Conservation (phyloP, 2,888 invertebrate species). For the Taphrorychus bicolor region DNA sequence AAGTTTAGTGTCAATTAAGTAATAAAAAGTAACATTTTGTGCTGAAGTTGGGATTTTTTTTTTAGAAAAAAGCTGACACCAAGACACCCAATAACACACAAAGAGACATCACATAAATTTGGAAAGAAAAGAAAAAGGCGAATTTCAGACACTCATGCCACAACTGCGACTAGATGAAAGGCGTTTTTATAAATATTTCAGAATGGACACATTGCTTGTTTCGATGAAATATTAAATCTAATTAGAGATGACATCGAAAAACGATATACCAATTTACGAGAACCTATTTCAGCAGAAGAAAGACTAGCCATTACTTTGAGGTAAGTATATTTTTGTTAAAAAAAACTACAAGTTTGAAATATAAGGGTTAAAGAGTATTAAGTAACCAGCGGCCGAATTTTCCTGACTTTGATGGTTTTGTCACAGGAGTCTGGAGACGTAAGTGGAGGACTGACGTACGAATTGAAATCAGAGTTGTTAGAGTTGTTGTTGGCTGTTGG, state of each 20-base stretch:
- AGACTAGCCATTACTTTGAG: constrained; percentile 10
- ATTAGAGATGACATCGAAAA: too few relatives aligned
- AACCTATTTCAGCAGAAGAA: constrained; percentile 12
- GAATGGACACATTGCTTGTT: constrained; percentile 7
- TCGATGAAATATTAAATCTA: too few relatives aligned
- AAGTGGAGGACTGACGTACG: too few relatives aligned
- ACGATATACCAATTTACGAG: too few relatives aligned
- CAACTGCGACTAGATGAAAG: not conserved
- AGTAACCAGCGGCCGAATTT: not conserved
- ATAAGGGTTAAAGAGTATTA: constrained; percentile 5
- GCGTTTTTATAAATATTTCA: constrained; percentile 10
- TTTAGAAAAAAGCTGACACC: too few relatives aligned
- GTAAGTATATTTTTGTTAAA: constrained; percentile 10
- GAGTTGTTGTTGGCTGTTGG: too few relatives aligned
- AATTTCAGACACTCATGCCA: constrained; percentile 2
- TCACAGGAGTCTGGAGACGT: not conserved
- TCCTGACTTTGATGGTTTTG: not conserved
- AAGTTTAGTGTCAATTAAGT: too few relatives aligned
- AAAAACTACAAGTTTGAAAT: constrained; percentile 2
- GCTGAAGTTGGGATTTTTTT: too few relatives aligned
- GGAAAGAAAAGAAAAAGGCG: not conserved
- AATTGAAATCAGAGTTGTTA: constrained; percentile 8
- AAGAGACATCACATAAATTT: not conserved
- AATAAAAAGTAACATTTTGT: too few relatives aligned
- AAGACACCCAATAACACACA: too few relatives aligned